Percentiles rank a stretch among this genome's conserved stretches.
phyloP scores from a whole-genome alignment of 2,113 vertebrate genomes.

The Pitta sordida region DNA sequence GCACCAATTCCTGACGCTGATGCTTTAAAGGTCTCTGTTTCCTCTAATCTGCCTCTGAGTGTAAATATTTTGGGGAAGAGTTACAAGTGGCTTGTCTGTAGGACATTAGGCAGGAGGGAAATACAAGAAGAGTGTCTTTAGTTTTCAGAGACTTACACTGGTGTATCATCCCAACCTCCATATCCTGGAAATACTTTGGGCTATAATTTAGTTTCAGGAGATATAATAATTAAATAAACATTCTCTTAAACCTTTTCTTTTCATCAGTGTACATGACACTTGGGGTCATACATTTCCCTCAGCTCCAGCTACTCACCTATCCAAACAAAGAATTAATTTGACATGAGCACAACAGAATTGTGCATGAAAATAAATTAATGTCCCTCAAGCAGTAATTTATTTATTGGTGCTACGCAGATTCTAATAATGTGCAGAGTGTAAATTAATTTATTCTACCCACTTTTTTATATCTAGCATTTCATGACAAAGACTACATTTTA shows the following conservation, averaged over 20 bases:
- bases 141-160: neutral
- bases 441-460: constrained; percentile 21
- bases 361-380: constrained; percentile 36
- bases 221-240: neutral
- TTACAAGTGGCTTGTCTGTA: neutral
- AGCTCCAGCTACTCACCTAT: neutral
- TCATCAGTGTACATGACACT: neutral
- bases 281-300: neutral
- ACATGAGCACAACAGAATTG: neutral
- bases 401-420: constrained; percentile 14
- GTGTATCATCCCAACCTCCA: neutral
- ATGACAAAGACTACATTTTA: neutral
- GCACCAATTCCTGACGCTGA: neutral
- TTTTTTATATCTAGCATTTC: constrained; percentile 1
- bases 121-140: neutral
- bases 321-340: constrained; percentile 20
- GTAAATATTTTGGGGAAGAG: neutral
- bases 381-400: constrained; percentile 13
- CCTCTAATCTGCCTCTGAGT: neutral
- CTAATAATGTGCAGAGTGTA: neutral
- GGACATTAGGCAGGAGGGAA: neutral
- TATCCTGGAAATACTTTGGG: neutral
- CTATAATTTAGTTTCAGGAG: neutral
- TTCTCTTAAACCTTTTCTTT: neutral
- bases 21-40: neutral